phyloP scores from a whole-genome alignment of 2,888 invertebrate genomes.

The Ashinkailepas kermadecensis region DNA sequence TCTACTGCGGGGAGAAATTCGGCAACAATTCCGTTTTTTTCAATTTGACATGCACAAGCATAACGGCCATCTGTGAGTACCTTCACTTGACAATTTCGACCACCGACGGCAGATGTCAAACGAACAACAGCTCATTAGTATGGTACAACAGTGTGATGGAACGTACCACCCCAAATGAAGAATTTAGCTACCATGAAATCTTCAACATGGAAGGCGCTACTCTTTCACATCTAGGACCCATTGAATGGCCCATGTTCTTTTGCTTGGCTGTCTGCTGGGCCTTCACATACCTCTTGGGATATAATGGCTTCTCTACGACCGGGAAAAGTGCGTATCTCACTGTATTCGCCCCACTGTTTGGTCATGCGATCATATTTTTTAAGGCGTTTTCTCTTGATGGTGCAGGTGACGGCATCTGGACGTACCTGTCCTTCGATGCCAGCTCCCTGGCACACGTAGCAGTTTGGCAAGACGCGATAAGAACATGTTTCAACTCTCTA shows the following conservation, averaged over 20 bases:
- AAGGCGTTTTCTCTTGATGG: background rate
- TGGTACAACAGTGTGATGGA: background rate
- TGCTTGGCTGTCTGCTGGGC: background rate
- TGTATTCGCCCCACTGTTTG: background rate
- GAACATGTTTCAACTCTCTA: background rate
- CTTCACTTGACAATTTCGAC: no score
- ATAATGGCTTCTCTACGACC: background rate
- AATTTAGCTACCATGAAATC: background rate
- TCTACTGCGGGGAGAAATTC: background rate
- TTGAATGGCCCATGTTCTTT: background rate
- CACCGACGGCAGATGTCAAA: background rate
- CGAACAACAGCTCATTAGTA: background rate
- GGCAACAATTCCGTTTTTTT: background rate
- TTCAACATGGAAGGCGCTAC: background rate
- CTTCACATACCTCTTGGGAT: background rate
- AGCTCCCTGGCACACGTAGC: background rate
- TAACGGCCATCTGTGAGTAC: background rate
- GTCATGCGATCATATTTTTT: background rate
- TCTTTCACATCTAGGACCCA: background rate
- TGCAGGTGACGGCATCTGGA: background rate
- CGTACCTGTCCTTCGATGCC: background rate
- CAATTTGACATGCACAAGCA: background rate
- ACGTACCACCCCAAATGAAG: background rate
- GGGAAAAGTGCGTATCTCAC: background rate
- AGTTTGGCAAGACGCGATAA: background rate